Base-by-base conservation (phyloP, 2,888 invertebrate genomes). In the Argyresthia albistria region DNA sequence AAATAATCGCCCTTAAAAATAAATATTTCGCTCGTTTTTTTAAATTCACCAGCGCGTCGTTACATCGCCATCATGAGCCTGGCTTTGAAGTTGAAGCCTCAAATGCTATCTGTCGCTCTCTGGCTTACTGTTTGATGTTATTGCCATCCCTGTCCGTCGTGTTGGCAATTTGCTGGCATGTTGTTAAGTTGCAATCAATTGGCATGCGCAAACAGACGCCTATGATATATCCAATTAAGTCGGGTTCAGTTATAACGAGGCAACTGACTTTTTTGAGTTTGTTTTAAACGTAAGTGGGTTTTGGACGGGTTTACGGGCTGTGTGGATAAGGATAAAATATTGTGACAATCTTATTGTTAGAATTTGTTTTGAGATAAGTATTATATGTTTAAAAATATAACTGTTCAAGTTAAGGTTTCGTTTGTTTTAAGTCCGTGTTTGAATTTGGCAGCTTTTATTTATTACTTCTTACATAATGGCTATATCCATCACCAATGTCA, bases 151-250 rank as follows among this genome's bases (percentile, higher is more conserved):
- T 59, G 42, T 81, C 72, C 45, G 54, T 58, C 70, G 63, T 65
- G 67, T 63, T 67, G 73, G 78, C 84, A 86, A 86, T 86, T 82
- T 83, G 81, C 82, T 76, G 78, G 80, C 75, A 76, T 77, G 83
- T 82, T 82, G 86, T 86, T 84, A 86, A 82, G 80, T 80, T 80
- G 87, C 88, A 88, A 88, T 88, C 88, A 88, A 88, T 88, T 88
- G 87, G 73, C 84, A 80, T 82, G 87, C 83, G 86, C 87, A 87
- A 88, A 88, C 87, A 88, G 81, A 87, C 84, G 81, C 82, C 83
- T 88, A 87, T 88, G 87, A 88, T 87, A 87, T 84, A 88, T 87
- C 87, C 87, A 86, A 88, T 88, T 88, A 88, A 51, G 51, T 51
- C 35, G 43, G 37, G 51, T 36, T 45, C 39, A 9, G 45, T 43